Base-by-base conservation (phyloP, 2,113 vertebrate genomes). In the Rhagologus leucostigma region DNA sequence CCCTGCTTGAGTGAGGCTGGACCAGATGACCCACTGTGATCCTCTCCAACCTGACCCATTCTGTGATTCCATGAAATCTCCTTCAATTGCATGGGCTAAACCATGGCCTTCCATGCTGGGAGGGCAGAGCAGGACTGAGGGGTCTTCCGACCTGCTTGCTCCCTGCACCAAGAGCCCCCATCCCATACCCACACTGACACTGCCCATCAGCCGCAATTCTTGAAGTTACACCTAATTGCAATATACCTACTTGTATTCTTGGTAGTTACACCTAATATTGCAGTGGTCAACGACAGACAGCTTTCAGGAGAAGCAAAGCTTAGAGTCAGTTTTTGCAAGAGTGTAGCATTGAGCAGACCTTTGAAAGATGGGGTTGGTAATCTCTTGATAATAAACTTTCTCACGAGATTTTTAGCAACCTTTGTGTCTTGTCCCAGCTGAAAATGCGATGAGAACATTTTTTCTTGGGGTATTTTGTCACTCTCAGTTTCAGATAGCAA, bases 321-420 rank as follows among this genome's bases (percentile, higher is more conserved):
- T 42, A 35, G 46, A 60, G 35, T 56, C 39, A 21, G 56, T 78
- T 93, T 85, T 78, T 47, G 49, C 21, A 24, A 17, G 47, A 30
- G 13, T 10, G n/a, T 19, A 63, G 46, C 2, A 2, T 16, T 84
- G 35, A 62, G 73, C n/a, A 55, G 53, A 70, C 32, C 47, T 78
- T 47, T 75, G 69, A 71, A 90, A 85, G 84, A 93, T 30, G 33
- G 24, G 11, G 3, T 37, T 6, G 27, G 71, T 82, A 95, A 75
- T 90, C 74, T 92, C 94, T 59, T 52, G 68, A 91, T 92, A 89
- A 83, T 80, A 93, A 93, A 80, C 56, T 95, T 96, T 94, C 93
- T 95, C 82, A 83, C 3, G 17, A 93, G 91, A 63, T 73, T 95
- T 96, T 92, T 93, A 83, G 87, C 82, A 92, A 87, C 33, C 42